Conservation (phyloP, 2,797 vertebrate species). For the Trachurus trachurus region DNA sequence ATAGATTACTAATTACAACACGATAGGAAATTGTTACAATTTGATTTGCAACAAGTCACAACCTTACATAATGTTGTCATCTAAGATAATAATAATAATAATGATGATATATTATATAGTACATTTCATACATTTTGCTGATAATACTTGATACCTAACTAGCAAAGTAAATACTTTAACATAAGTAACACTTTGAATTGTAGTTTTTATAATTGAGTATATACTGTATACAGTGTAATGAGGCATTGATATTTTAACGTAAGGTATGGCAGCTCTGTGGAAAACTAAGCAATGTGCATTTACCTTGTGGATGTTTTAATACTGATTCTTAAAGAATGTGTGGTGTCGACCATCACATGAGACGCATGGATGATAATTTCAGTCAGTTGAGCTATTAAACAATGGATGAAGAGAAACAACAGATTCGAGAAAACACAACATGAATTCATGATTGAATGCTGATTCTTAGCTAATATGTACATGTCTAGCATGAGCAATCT, state of each 20-base stretch:
- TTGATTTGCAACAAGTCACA: not conserved
- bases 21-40: too few species aligned
- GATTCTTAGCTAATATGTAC: slow-evolving; percentile 70
- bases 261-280: not conserved
- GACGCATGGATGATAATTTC: slow-evolving; percentile 51
- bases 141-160: not conserved
- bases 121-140: not conserved
- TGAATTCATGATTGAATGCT: slow-evolving; percentile 70
- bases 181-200: not conserved
- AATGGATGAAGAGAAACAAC: slow-evolving; percentile 49
- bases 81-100: too few species aligned
- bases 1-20: too few species aligned
- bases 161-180: not conserved
- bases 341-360: slow-evolving; percentile 19
- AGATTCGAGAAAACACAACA: slow-evolving; percentile 58
- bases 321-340: slow-evolving; percentile 8
- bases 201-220: not conserved
- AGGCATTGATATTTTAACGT: not conserved
- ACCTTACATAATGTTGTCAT: not conserved
- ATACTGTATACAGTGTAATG: not conserved
- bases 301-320: slow-evolving; percentile 14
- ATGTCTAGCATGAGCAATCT: slow-evolving; percentile 51
- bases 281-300: not conserved
- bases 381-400: slow-evolving; percentile 33
- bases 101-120: too few species aligned